A percentile compares a stretch with the other conserved stretches of the same genome.
Conservation (phyloP, 2,797 vertebrate species). For the Chiroxiphia lanceolata region DNA sequence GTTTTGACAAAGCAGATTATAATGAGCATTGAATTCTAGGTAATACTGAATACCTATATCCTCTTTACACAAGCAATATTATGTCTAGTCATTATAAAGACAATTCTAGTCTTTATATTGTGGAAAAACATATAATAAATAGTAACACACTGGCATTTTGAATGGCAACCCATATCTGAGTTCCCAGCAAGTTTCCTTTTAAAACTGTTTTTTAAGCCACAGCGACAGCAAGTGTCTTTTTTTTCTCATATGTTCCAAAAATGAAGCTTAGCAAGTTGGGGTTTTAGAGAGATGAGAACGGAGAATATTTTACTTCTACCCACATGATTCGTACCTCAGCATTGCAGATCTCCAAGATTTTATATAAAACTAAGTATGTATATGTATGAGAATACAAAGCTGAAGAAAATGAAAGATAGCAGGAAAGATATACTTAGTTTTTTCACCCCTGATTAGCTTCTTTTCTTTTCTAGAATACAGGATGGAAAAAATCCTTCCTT, state of each 20-base stretch:
- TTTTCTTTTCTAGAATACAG: background rate
- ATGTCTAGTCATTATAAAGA: no score
- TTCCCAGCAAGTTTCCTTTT: constrained; percentile 15
- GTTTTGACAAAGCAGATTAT: background rate
- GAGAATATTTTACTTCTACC: background rate
- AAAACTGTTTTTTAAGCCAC: background rate
- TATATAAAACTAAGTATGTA: background rate
- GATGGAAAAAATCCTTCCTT: background rate
- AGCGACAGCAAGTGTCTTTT: background rate
- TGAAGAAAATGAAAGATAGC: background rate
- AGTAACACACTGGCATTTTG: background rate
- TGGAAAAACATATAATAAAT: background rate
- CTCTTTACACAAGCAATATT: background rate
- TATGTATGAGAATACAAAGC: background rate
- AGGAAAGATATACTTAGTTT: background rate
- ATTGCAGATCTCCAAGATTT: background rate
- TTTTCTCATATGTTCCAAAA: background rate
- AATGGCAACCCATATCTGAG: background rate
- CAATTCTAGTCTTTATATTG: background rate
- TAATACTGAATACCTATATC: background rate
- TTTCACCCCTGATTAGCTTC: background rate
- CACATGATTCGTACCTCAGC: background rate
- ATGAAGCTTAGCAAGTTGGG: background rate
- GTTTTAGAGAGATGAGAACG: background rate
- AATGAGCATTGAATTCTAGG: background rate